Evolutionary conservation across 2,888 invertebrate genomes (phyloP).

Genomic region (Unio delphinus): DNA sequence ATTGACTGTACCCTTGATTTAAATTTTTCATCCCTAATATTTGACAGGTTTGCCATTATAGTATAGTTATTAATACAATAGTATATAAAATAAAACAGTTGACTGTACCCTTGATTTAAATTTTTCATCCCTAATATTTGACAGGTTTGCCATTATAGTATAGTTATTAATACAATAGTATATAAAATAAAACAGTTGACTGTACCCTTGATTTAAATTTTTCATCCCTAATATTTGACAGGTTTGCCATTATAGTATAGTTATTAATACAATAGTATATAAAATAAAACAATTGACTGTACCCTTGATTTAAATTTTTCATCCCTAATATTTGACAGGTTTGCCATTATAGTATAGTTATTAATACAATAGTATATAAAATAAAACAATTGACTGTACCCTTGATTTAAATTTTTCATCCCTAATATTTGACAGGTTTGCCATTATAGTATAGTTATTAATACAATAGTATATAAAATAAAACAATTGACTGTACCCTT

Average conservation of each 20-base stretch:
- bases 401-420: constrained; percentile 68
- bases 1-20: constrained; percentile 57
- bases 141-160: background rate
- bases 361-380: background rate
- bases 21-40: constrained; percentile 69
- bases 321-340: too few relatives aligned
- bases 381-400: constrained; percentile 34
- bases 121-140: too few relatives aligned
- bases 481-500: too few relatives aligned
- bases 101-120: too few relatives aligned
- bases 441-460: too few relatives aligned
- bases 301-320: too few relatives aligned
- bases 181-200: background rate
- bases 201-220: constrained; percentile 65
- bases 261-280: too few relatives aligned
- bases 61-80: too few relatives aligned
- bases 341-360: background rate
- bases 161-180: background rate
- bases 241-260: constrained; percentile 66
- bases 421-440: constrained; percentile 71
- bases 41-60: constrained; percentile 71
- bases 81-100: too few relatives aligned
- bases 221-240: constrained; percentile 70
- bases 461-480: too few relatives aligned
- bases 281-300: too few relatives aligned